These are phyloP conservation scores for Pristiophorus japonicus DNA, from an alignment of 2,113 vertebrate species.

Conservation along the genomic window DNA sequence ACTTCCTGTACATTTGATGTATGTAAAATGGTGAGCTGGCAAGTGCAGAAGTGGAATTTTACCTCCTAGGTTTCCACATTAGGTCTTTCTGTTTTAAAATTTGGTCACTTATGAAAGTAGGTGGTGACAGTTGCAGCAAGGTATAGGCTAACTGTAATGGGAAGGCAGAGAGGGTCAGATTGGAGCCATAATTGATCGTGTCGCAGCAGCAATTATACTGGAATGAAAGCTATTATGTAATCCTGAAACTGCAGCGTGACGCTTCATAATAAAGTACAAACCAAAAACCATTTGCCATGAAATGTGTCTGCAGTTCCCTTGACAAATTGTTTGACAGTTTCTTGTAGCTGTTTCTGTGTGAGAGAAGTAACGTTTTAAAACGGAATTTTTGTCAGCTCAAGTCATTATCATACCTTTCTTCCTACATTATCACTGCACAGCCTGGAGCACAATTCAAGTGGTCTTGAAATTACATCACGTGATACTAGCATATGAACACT, in stretches of 20 bases:
- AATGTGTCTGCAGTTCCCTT: neutral
- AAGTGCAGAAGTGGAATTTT: neutral
- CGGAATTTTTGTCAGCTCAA: neutral
- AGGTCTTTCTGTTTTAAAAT: neutral
- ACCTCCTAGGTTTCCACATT: neutral
- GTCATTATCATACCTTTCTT: neutral
- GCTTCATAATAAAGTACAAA: neutral
- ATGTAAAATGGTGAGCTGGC: neutral
- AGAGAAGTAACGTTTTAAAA: neutral
- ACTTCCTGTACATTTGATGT: neutral
- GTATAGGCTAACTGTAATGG: neutral
- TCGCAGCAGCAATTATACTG: neutral
- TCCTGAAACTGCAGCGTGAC: neutral
- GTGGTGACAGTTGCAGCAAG: neutral
- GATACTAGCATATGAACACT: neutral
- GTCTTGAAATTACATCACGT: too few species aligned
- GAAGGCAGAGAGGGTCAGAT: neutral
- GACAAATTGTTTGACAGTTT: neutral
- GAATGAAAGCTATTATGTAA: neutral
- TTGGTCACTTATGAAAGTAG: neutral
- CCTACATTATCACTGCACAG: neutral
- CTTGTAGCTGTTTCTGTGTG: neutral
- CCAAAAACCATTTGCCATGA: neutral
- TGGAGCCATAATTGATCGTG: neutral
- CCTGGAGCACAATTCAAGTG: neutral